phyloP scores from a whole-genome alignment of 1,140 invertebrate species.

The Papilio aristodemus region DNA sequence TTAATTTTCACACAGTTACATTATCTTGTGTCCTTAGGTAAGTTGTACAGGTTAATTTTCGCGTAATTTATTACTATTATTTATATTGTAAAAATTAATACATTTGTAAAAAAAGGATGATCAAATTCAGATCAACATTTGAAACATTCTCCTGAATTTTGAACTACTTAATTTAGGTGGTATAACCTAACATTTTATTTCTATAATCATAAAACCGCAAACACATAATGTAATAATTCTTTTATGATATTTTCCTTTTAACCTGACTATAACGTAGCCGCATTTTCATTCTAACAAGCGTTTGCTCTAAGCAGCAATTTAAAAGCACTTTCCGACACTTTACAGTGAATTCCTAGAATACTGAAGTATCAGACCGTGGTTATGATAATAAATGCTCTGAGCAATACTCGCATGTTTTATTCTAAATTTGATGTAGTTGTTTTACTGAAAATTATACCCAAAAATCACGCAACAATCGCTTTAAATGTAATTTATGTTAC shows the following conservation, averaged over 20 bases:
- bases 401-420: not conserved
- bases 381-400: not conserved
- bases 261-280: not conserved
- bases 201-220: not conserved
- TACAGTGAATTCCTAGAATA: slow-evolving; percentile 12
- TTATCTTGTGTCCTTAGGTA: too few relatives aligned
- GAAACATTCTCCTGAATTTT: too few relatives aligned
- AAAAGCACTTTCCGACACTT: slow-evolving; percentile 6
- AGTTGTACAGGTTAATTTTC: too few relatives aligned
- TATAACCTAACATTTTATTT: not conserved
- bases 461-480: too few relatives aligned
- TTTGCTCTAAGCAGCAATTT: slow-evolving; percentile 20
- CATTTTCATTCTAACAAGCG: slow-evolving; percentile 17
- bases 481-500: too few relatives aligned
- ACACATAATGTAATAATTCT: not conserved
- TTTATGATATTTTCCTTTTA: not conserved
- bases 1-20: too few relatives aligned
- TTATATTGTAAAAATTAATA: too few relatives aligned
- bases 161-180: too few relatives aligned
- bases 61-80: too few relatives aligned
- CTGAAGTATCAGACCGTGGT: not conserved
- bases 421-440: not conserved
- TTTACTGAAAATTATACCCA: not conserved
- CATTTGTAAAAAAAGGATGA: too few relatives aligned
- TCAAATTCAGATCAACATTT: too few relatives aligned